Percentiles rank a stretch among this genome's conserved stretches.
These are phyloP conservation scores for Coregonus sp. DNA, from an alignment of 2,797 vertebrate genomes.

Conservation along the genomic window DNA sequence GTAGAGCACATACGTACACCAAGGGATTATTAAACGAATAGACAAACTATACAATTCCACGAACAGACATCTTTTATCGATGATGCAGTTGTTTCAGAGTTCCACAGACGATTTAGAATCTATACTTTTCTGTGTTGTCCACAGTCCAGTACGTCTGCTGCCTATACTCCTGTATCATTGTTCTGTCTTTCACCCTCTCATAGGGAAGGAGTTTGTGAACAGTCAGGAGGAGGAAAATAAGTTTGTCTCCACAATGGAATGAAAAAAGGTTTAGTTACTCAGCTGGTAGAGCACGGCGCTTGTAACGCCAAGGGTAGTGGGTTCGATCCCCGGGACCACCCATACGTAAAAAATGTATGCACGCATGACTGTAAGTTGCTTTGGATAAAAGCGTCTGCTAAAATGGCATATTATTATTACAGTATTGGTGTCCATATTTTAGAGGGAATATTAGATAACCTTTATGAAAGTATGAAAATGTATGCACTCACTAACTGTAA, in stretches of 20 bases:
- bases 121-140: constrained; percentile 58
- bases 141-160: constrained; percentile 54
- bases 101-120: constrained; percentile 61
- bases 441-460: background rate
- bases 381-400: too few relatives aligned
- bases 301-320: too few relatives aligned
- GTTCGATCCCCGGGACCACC: too few relatives aligned
- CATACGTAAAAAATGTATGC: too few relatives aligned
- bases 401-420: background rate
- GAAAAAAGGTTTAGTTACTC: background rate
- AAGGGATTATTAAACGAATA: too few relatives aligned
- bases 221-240: background rate
- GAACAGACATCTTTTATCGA: constrained; percentile 61
- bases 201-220: constrained; percentile 47
- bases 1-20: too few relatives aligned
- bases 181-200: constrained; percentile 52
- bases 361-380: too few relatives aligned
- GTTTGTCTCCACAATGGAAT: background rate
- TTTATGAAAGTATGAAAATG: too few relatives aligned
- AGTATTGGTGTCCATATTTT: background rate
- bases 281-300: too few relatives aligned
- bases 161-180: constrained; percentile 48
- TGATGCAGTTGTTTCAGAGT: constrained; percentile 36
- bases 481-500: too few relatives aligned
- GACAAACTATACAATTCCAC: background rate